Base-by-base conservation (phyloP, 2,113 vertebrate genomes). In the Macquaria australasica region DNA sequence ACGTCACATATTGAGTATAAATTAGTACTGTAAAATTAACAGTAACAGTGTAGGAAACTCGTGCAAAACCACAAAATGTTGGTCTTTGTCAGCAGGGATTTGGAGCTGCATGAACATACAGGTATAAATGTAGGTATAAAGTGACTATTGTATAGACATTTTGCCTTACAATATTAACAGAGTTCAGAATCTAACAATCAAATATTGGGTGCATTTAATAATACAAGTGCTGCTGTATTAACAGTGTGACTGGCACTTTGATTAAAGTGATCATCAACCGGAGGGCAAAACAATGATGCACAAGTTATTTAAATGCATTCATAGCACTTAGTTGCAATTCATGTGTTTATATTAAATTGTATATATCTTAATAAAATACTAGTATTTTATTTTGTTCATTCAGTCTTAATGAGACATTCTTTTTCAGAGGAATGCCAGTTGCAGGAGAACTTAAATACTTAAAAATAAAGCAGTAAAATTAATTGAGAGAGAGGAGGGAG, bases 161-260 rank as follows among this genome's bases (percentile, higher is more conserved):
- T 50, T 34, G 25, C 28, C 16, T 48, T 48, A 45, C 43, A 45
- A 18, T 51, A 8, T 51, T 6, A 51, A 12, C 11, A 43, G 48
- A 18, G 3, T 59, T 14, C 60, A 71, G 28, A 41, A 41, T 50
- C 15, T 34, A 66, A 66, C 41, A 64, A 45, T 48, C 5, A 28
- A 60, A 8, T 11, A 50, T 53, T 62, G 28, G 55, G 1, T n/a
- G 25, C 15, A 53, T 66, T 64, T 77, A 20, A 50, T n/a, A 53
- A 37, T 37, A 43, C 31, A 60, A 76, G 39, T 50, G 82, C 25
- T 63, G n/a, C n/a, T 71, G 25, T 45, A 64, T 63, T 62, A 48
- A 63, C n/a, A 25, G 50, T 43, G 34, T 72, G 31, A 72, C 39
- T 0, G 11, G 21, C 31, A 23, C 28, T 59, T 45, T 74, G n/a